Conservation (phyloP, 2,888 invertebrate genomes). For the Phalera bucephala region DNA sequence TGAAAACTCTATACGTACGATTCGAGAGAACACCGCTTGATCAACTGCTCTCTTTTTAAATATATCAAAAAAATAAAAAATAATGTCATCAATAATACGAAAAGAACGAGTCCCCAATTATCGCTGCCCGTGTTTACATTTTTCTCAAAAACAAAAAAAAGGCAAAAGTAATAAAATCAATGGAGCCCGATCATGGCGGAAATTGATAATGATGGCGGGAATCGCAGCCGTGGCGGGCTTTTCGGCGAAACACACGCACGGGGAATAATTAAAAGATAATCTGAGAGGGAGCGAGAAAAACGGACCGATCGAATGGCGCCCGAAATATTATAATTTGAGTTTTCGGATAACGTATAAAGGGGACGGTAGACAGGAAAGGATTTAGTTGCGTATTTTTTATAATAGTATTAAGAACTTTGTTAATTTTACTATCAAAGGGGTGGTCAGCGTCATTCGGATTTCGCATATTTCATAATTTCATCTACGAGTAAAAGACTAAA, state of each 20-base stretch:
- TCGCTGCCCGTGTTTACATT: not conserved
- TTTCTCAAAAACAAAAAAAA: constrained; percentile 2
- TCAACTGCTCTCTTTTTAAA: too few species aligned
- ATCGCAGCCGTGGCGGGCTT: constrained; percentile 11
- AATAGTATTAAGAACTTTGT: too few species aligned
- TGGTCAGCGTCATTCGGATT: too few species aligned
- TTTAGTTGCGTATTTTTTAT: too few species aligned
- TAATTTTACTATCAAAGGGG: too few species aligned
- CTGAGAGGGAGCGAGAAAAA: constrained; percentile 32
- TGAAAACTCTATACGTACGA: too few species aligned
- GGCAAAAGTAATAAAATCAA: constrained; percentile 3
- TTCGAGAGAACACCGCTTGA: too few species aligned
- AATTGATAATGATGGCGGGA: constrained; percentile 15
- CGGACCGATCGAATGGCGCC: constrained; percentile 29
- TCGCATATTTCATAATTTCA: too few species aligned
- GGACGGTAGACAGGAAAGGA: constrained; percentile 3
- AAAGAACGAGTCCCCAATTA: constrained; percentile 1
- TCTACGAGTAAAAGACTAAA: too few species aligned
- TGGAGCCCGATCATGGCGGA: not conserved
- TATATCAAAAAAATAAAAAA: too few species aligned
- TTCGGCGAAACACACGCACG: constrained; percentile 21
- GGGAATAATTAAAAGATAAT: constrained; percentile 44
- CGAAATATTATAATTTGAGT: constrained; percentile 35
- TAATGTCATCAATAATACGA: not conserved
- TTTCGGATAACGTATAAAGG: constrained; percentile 20